Percentiles rank a stretch among this genome's conserved stretches.
These are phyloP conservation scores for Pissodes strobi DNA, from an alignment of 1,140 invertebrate species.

Conservation along the genomic window DNA sequence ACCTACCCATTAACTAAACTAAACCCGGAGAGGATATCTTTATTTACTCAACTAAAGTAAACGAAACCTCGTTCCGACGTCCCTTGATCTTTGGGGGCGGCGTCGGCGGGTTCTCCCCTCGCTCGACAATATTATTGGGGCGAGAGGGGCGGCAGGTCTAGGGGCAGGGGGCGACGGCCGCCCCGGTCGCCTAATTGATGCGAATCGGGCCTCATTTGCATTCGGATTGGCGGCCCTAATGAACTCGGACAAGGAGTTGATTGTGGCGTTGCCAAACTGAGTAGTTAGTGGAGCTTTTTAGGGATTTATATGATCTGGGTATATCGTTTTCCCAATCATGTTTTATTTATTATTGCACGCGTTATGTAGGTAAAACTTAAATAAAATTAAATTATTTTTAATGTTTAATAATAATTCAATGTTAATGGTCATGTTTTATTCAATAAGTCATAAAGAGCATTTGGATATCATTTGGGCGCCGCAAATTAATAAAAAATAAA, in stretches of 20 bases:
- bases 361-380: no score
- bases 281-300: not conserved
- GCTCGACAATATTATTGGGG: not conserved
- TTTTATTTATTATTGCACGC: no score
- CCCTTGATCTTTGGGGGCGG: conserved; percentile 35
- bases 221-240: conserved; percentile 37
- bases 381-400: no score
- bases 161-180: conserved; percentile 7
- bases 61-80: conserved; percentile 15
- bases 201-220: conserved; percentile 37
- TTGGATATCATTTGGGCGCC: no score
- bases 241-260: conserved; percentile 25
- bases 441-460: no score
- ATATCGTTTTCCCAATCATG: no score
- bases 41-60: conserved; percentile 34
- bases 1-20: conserved; percentile 11
- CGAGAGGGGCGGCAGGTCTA: conserved; percentile 3
- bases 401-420: no score
- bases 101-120: conserved; percentile 18
- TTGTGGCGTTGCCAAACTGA: conserved; percentile 18
- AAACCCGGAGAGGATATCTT: conserved; percentile 25
- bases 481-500: no score
- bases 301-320: no score
- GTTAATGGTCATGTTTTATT: no score
- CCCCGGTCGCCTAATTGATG: conserved; percentile 35